Conservation (phyloP, 2,888 invertebrate genomes). For the Napeogenes inachia region DNA sequence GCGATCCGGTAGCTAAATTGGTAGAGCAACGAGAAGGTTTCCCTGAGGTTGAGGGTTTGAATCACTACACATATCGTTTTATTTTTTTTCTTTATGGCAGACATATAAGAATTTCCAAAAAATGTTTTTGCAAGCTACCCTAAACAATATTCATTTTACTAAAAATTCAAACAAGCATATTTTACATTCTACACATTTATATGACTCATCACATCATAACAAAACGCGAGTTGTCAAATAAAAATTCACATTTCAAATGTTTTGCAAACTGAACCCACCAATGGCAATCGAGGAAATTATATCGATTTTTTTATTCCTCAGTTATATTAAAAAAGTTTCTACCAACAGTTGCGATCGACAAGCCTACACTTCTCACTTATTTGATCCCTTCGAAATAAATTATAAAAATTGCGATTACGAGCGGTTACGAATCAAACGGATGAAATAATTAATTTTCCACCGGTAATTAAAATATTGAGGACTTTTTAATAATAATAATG, state of each 20-base stretch:
- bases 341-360: conserved; percentile 27
- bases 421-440: not conserved
- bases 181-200: not conserved
- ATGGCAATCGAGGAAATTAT: conserved; percentile 22
- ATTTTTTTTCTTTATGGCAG: too few relatives aligned
- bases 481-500: too few relatives aligned
- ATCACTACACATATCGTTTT: too few relatives aligned
- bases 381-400: conserved; percentile 7
- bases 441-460: conserved; percentile 1
- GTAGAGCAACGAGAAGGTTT: too few relatives aligned
- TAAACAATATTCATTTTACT: too few relatives aligned
- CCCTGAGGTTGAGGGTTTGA: too few relatives aligned
- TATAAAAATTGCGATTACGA: conserved; percentile 3
- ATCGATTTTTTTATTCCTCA: conserved; percentile 34
- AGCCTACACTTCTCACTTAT: conserved; percentile 6
- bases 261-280: conserved; percentile 2
- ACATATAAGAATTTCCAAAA: too few relatives aligned
- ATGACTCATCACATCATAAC: not conserved
- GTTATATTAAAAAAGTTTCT: conserved; percentile 39
- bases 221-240: not conserved
- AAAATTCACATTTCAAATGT: conserved; percentile 4
- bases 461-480: not conserved
- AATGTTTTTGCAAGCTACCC: too few relatives aligned
- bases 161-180: not conserved
- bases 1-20: too few relatives aligned